Base-by-base conservation (phyloP, 1,140 invertebrate species). In the Calephelis nemesis region DNA sequence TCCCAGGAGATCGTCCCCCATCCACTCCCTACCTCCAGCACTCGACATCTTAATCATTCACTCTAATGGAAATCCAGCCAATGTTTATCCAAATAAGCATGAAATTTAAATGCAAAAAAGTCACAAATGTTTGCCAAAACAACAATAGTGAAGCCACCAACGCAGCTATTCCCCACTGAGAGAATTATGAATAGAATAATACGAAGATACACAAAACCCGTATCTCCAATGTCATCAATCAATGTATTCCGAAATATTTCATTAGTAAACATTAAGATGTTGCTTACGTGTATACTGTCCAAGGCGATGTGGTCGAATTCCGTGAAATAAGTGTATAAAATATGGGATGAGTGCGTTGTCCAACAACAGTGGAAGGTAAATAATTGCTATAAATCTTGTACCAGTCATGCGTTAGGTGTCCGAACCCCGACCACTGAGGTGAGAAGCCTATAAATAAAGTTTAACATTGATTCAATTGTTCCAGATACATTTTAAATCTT, bases 211-310 rank as follows among this genome's bases (percentile, higher is more conserved):
- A 87, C 79, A 85, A 83, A 86, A 86, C 80, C 78, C 58, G 58
- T 60, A 19, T 39, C 54, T 58, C 11, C 76, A 75, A 68, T 63
- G 68, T 81, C 88, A 91, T 91, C 88, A 88, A 91, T 91, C 88
- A 89, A 83, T 84, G 84, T 87, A 83, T 75, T 75, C 79, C 78
- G 80, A 85, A 84, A 90, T 84, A 84, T 89, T 89, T 86, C 85
- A 91, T 91, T 89, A 89, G 88, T 88, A 88, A 88, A 89, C 87
- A 91, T 91, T 91, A 89, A 91, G 88, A 91, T 91, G 87, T 91
- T 91, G 87, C 88, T 88, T 88, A 88, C 84, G 87, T 86, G 84
- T 85, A 78, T 87, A 82, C 81, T 88, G 82, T 83, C 75, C 72
- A 72, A 66, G 71, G 68, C 77, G 74, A 82, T 81, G 74, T 71